phyloP scores from a whole-genome alignment of 2,113 vertebrate genomes.

The Callipepla californica region DNA sequence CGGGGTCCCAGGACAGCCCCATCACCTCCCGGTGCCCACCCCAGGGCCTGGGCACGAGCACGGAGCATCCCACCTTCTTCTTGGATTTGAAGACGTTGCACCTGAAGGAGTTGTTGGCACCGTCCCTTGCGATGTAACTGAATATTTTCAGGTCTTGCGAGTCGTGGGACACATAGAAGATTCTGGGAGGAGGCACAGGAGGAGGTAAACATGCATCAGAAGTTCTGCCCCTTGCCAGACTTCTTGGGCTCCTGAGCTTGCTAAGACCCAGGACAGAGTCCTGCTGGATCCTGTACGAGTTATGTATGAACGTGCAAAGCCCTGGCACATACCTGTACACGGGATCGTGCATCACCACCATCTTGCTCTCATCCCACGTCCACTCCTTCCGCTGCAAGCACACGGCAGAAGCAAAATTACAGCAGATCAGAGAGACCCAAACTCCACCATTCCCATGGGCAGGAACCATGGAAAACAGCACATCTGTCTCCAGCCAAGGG shows the following conservation, averaged over 20 bases:
- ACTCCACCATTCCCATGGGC: background rate
- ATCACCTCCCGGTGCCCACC: background rate
- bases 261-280: background rate
- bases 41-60: background rate
- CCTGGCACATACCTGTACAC: conserved; percentile 81
- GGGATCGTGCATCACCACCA: conserved; percentile 87
- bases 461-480: background rate
- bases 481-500: background rate
- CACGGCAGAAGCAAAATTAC: background rate
- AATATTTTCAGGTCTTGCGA: conserved; percentile 90
- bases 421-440: background rate
- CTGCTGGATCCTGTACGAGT: background rate
- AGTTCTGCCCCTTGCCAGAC: background rate
- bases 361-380: conserved; percentile 87
- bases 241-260: background rate
- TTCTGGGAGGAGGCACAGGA: conserved; percentile 74
- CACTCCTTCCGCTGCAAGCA: conserved; percentile 86
- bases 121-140: conserved; percentile 87
- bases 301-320: no score
- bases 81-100: conserved; percentile 92
- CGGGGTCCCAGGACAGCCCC: background rate
- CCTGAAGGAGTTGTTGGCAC: conserved; percentile 85
- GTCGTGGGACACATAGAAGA: conserved; percentile 88
- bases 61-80: conserved; percentile 82
- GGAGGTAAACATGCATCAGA: background rate